Evolutionary conservation across 2,888 invertebrate species (phyloP).

Genomic region (Nesidiocoris tenuis): DNA sequence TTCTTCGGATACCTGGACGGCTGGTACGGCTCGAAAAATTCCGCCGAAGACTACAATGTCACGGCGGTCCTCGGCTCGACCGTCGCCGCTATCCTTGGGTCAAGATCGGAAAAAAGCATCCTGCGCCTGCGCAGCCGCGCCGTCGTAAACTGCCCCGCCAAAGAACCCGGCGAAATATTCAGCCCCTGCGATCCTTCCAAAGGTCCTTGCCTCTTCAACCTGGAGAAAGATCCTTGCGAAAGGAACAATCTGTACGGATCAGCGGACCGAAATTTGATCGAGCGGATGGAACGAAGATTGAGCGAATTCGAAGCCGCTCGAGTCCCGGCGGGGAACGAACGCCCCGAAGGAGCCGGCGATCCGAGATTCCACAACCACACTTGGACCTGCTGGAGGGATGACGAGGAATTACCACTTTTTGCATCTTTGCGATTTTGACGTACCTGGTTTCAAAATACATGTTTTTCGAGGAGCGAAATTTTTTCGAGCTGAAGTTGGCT

Average conservation of each 20-base stretch:
- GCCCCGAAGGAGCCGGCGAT: conserved; percentile 67
- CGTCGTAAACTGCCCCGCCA: conserved; percentile 30
- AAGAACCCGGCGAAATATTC: neutral
- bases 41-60: conserved; percentile 8
- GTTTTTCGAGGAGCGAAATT: no score
- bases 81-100: neutral
- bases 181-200: conserved; percentile 65
- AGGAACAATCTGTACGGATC: conserved; percentile 60
- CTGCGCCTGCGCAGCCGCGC: neutral
- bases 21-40: conserved; percentile 27
- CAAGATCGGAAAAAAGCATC: neutral
- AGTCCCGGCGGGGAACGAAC: conserved; percentile 70
- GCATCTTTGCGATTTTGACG: no score
- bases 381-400: conserved; percentile 79
- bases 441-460: no score
- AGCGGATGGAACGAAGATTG: conserved; percentile 60
- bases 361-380: conserved; percentile 76
- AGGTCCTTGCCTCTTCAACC: conserved; percentile 77
- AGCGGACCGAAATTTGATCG: conserved; percentile 65
- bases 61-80: conserved; percentile 14
- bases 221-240: conserved; percentile 84
- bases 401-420: no score
- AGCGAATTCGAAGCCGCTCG: conserved; percentile 65
- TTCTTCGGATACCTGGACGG: conserved; percentile 38
- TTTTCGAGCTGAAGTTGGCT: no score